phyloP scores from a whole-genome alignment of 2,113 vertebrate species.

The Campylorhamphus procurvoides region DNA sequence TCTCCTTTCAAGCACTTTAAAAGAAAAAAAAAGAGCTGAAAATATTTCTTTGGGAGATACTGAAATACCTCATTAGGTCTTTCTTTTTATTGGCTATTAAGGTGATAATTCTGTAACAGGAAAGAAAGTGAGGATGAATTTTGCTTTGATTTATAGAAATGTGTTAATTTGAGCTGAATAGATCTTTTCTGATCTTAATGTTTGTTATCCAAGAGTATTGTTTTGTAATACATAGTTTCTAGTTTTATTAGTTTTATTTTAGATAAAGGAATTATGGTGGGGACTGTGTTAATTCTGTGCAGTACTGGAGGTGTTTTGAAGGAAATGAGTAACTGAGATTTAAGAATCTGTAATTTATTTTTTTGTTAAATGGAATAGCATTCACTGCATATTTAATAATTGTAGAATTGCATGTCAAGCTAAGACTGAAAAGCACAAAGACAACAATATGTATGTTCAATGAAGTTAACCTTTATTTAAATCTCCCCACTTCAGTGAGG shows the following conservation, averaged over 20 bases:
- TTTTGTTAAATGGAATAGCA: not conserved
- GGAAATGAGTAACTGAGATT: not conserved
- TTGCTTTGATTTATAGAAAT: slow-evolving; percentile 60
- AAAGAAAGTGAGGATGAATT: slow-evolving; percentile 15
- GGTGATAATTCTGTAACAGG: slow-evolving; percentile 56
- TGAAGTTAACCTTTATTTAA: not conserved
- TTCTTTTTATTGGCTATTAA: slow-evolving; percentile 43
- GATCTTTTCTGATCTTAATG: slow-evolving; percentile 23
- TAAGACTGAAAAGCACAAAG: not conserved
- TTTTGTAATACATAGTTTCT: slow-evolving; percentile 48
- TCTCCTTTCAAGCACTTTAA: slow-evolving; percentile 47
- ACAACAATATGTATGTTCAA: not conserved
- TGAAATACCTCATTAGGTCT: slow-evolving; percentile 59
- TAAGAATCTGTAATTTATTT: not conserved
- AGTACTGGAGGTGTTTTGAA: not conserved
- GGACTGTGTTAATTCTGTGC: not conserved
- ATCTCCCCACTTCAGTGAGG: not conserved
- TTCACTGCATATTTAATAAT: not conserved
- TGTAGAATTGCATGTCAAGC: not conserved
- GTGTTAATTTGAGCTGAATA: slow-evolving; percentile 55
- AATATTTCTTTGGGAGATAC: slow-evolving; percentile 50
- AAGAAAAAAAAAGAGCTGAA: slow-evolving; percentile 42
- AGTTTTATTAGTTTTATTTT: slow-evolving; percentile 31
- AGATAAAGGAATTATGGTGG: not conserved
- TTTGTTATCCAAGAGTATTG: not conserved